Evolutionary conservation across 2,888 invertebrate species (phyloP), one percentile per base, ranked within the genome.

Genomic region (Dasypolia templi): DNA sequence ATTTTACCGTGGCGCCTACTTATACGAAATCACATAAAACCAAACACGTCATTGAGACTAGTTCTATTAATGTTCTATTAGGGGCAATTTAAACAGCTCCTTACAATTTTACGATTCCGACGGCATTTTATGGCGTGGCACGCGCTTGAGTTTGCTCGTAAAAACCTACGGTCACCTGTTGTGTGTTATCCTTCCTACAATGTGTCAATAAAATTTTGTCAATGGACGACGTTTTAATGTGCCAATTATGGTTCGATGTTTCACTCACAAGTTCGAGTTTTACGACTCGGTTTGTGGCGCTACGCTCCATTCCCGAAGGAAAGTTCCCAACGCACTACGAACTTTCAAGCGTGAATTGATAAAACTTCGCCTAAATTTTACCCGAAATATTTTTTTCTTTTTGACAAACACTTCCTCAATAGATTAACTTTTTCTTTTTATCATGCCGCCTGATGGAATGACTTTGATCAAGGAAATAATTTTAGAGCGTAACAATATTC

Each of bases 81-180:
- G 92, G 89, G 92, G 91, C 92, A 93, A 92, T 93, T 93, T 92
- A 93, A 92, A 92, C 90, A 91, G 90, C 91, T 92, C 91, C 92
- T 93, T 92, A 93, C 91, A 90, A 91, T 92, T 94, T 93, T 93
- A 94, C 92, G 94, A 93, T 92, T 94, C 93, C 87, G 89, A 91
- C 93, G 93, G 88, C 91, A 88, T 90, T 93, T 92, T 92, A 93
- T 91, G 89, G 90, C 89, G 81, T 86, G 91, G 89, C 94, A 93
- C 94, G 93, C 92, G 94, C 91, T 89, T 88, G 86, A 89, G 86
- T 91, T 90, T 86, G 93, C 88, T 93, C 94, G 94, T 95, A 95
- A 94, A 93, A 95, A 94, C 91, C 91, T 92, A 90, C 93, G 94
- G 95, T 95, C 95, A 95, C 95, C 95, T 95, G 95, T 95, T 95